Evolutionary conservation across 1,140 invertebrate species (phyloP).

Genomic region (Druon quercuslanigerum): DNA sequence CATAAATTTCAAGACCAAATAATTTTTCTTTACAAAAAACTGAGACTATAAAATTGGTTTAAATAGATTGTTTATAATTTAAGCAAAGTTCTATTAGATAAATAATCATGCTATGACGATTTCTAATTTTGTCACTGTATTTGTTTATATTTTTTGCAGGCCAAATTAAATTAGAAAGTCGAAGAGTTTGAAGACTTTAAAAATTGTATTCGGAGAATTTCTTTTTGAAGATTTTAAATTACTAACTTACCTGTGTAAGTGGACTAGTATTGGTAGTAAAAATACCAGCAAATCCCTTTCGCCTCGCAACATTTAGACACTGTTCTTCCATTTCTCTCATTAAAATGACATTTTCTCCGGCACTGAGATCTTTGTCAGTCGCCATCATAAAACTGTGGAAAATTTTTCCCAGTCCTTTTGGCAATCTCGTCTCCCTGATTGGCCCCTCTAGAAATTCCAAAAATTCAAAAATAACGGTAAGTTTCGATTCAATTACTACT

Average conservation of each 20-base stretch:
- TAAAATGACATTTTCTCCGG: slow-evolving; percentile 85
- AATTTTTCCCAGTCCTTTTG: slow-evolving; percentile 81
- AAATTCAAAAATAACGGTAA: slow-evolving; percentile 86
- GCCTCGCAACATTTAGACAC: slow-evolving; percentile 80
- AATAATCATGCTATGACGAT: too few relatives aligned
- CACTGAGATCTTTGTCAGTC: slow-evolving; percentile 79
- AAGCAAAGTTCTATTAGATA: too few relatives aligned
- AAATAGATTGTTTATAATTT: too few relatives aligned
- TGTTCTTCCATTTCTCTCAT: slow-evolving; percentile 87
- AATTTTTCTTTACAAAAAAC: too few relatives aligned
- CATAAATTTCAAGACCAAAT: too few relatives aligned
- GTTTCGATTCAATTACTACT: slow-evolving; percentile 79
- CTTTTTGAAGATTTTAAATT: slow-evolving; percentile 32
- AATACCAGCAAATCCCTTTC: slow-evolving; percentile 82
- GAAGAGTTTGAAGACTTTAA: too few relatives aligned
- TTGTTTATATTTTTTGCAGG: too few relatives aligned
- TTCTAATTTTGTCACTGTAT: too few relatives aligned
- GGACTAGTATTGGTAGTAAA: slow-evolving; percentile 92
- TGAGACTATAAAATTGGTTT: too few relatives aligned
- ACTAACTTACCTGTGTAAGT: slow-evolving; percentile 82
- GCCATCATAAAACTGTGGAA: slow-evolving; percentile 92
- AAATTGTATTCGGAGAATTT: too few relatives aligned
- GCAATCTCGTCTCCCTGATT: slow-evolving; percentile 80
- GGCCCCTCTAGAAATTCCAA: slow-evolving; percentile 85
- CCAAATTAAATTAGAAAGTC: too few relatives aligned